These are phyloP conservation scores for Danio aesculapii DNA, from an alignment of 2,797 vertebrate species.

Conservation along the genomic window DNA sequence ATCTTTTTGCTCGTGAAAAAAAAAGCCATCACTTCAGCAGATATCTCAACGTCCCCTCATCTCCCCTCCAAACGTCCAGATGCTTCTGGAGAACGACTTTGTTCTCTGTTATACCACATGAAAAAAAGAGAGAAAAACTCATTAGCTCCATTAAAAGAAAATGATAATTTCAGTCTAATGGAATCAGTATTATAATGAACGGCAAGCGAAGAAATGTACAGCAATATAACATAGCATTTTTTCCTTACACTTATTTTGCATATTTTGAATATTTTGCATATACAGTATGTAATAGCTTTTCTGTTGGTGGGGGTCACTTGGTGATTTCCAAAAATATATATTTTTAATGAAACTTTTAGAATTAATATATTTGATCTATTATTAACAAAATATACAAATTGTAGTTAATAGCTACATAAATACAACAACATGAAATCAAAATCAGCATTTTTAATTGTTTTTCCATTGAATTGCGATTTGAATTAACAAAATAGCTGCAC, in stretches of 20 bases:
- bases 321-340: too few species aligned
- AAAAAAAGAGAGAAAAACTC: not conserved
- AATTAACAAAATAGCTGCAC: too few species aligned
- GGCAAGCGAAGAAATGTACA: not conserved
- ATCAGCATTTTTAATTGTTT: too few species aligned
- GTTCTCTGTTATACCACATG: not conserved
- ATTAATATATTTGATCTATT: too few species aligned
- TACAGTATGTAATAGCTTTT: not conserved
- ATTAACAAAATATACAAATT: too few species aligned
- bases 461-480: too few species aligned
- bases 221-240: not conserved
- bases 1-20: slow-evolving; percentile 43
- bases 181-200: not conserved
- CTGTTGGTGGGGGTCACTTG: too few species aligned
- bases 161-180: not conserved
- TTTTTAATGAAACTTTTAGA: too few species aligned
- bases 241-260: too few species aligned
- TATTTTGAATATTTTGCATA: too few species aligned
- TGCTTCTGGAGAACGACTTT: slow-evolving; percentile 45
- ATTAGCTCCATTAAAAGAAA: not conserved
- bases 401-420: too few species aligned
- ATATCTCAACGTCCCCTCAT: slow-evolving; percentile 51
- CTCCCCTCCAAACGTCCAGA: slow-evolving; percentile 41
- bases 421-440: too few species aligned
- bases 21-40: slow-evolving; percentile 51